A percentile compares a stretch with the other conserved stretches of the same genome.
Conservation (phyloP, 2,888 invertebrate species). For the Lasioglossum pauxillum region DNA sequence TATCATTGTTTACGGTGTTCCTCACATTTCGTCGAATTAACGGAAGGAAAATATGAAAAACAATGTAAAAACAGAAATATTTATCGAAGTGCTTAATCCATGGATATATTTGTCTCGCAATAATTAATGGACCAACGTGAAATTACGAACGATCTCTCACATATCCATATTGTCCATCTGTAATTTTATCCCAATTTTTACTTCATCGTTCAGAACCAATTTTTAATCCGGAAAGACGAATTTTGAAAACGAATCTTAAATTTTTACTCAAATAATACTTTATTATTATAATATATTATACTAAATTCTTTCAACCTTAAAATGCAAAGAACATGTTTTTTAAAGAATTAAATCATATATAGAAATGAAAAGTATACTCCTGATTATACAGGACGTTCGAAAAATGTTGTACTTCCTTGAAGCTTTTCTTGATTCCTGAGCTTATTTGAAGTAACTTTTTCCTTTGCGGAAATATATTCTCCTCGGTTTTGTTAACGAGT, state of each 20-base stretch:
- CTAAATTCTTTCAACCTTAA: neutral
- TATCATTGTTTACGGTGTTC: neutral
- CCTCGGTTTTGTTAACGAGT: too few relatives aligned
- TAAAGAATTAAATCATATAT: neutral
- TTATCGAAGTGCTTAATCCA: neutral
- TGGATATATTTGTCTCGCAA: neutral
- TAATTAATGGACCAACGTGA: neutral
- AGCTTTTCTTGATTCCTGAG: too few relatives aligned
- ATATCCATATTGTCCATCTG: neutral
- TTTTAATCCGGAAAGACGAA: neutral
- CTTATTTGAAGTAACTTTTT: too few relatives aligned
- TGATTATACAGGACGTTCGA: too few relatives aligned
- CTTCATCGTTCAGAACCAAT: neutral
- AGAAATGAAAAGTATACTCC: too few relatives aligned
- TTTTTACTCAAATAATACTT: too few relatives aligned
- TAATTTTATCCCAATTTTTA: neutral
- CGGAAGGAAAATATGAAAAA: neutral
- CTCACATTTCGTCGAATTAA: neutral
- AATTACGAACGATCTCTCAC: neutral
- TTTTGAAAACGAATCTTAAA: neutral
- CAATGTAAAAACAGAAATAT: neutral
- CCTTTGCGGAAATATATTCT: too few relatives aligned
- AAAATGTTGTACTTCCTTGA: too few relatives aligned
- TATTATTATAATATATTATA: too few relatives aligned
- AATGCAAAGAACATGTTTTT: neutral